These are phyloP conservation scores for Palythoa grandiflora DNA, from an alignment of 92 coral and sea anemone genomes.

Conservation along the genomic window DNA sequence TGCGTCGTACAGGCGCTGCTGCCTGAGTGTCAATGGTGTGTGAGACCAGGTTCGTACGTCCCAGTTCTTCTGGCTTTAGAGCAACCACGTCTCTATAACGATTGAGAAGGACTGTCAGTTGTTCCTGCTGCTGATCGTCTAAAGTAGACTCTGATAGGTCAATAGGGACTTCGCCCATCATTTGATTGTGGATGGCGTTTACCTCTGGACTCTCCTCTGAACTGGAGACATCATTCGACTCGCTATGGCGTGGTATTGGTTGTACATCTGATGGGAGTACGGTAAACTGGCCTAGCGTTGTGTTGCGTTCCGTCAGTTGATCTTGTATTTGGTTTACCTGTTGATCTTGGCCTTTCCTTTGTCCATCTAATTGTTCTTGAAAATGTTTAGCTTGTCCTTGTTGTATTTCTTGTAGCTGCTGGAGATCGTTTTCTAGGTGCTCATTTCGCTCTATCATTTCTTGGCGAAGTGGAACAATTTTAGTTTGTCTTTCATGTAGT, in stretches of 20 bases:
- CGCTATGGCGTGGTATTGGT: neutral
- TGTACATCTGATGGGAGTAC: neutral
- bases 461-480: neutral
- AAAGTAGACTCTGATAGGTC: neutral
- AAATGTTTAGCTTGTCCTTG: neutral
- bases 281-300: neutral
- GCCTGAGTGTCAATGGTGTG: neutral
- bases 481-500: neutral
- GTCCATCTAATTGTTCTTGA: neutral
- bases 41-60: neutral
- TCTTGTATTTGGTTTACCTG: neutral
- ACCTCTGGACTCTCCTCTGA: neutral
- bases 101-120: neutral
- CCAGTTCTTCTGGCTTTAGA: neutral
- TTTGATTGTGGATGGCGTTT: neutral
- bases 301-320: neutral
- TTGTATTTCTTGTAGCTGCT: neutral
- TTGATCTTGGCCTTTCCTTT: conserved; percentile 1
- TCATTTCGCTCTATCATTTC: neutral
- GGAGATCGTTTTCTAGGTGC: neutral
- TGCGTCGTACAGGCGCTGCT: neutral
- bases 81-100: neutral
- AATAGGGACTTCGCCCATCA: neutral
- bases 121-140: neutral
- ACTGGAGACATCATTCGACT: neutral